Percentiles rank a stretch among this genome's conserved stretches.
These are phyloP conservation scores for Hippopotamyrus pictus DNA, from an alignment of 2,797 vertebrate genomes.

Conservation along the genomic window DNA sequence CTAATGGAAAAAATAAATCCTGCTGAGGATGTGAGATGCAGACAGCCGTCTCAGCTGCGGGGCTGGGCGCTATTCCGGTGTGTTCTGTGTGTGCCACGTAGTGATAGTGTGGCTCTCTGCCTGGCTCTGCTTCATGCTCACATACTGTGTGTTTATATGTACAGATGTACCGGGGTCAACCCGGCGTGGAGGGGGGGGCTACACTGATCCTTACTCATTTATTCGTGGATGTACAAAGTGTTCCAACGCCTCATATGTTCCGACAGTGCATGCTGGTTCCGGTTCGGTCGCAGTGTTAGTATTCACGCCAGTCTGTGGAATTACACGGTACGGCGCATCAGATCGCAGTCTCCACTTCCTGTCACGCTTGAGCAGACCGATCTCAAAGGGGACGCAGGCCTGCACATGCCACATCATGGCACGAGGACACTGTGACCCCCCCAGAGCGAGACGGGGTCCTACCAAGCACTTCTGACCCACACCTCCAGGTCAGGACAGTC, in stretches of 20 bases:
- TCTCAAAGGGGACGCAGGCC: not conserved
- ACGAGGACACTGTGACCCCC: not conserved
- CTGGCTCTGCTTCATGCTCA: not conserved
- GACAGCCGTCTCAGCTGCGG: not conserved
- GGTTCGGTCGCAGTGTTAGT: conserved; percentile 60
- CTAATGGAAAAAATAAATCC: not conserved
- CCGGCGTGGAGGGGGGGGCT: not conserved
- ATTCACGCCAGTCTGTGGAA: conserved; percentile 49
- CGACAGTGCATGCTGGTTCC: conserved; percentile 65
- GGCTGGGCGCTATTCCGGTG: not conserved
- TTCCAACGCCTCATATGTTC: conserved; percentile 57
- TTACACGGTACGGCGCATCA: conserved; percentile 41
- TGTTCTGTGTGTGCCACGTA: not conserved
- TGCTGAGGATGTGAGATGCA: not conserved
- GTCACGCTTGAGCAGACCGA: not conserved
- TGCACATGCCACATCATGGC: not conserved
- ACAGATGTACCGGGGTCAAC: not conserved
- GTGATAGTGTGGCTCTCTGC: not conserved
- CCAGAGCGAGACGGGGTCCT: not conserved
- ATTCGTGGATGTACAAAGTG: conserved; percentile 52
- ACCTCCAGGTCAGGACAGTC: not conserved
- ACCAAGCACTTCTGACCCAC: not conserved
- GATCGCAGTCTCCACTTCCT: not conserved
- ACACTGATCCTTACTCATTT: conserved; percentile 32
- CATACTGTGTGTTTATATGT: conserved; percentile 5